Evolutionary conservation across 1,140 invertebrate species (phyloP).

Genomic region (Acromyrmex echinatior): DNA sequence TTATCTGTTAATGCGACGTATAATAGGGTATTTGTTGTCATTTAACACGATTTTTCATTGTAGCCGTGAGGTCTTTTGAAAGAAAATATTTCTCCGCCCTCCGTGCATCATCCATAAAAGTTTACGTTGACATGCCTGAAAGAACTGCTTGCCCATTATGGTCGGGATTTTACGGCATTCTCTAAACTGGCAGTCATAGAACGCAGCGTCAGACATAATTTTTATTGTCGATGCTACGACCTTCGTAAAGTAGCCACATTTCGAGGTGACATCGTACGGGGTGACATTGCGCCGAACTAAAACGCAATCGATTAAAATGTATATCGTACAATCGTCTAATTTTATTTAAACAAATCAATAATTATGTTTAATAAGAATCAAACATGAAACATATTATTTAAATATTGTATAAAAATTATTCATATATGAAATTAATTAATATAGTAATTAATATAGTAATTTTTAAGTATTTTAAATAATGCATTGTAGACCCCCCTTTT

Average conservation of each 20-base stretch:
- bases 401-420: no score
- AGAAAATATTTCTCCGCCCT: constrained; percentile 42
- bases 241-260: constrained; percentile 32
- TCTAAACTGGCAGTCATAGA: constrained; percentile 40
- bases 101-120: constrained; percentile 43
- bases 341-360: constrained; percentile 4
- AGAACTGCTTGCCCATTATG: constrained; percentile 38
- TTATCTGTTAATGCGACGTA: background rate
- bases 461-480: background rate
- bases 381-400: no score
- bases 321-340: background rate
- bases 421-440: no score
- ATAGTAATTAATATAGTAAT: no score
- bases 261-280: background rate
- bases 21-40: background rate
- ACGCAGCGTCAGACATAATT: constrained; percentile 40
- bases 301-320: constrained; percentile 35
- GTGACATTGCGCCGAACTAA: background rate
- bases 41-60: constrained; percentile 35
- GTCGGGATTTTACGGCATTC: constrained; percentile 42
- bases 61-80: constrained; percentile 17
- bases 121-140: constrained; percentile 42
- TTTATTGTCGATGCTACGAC: constrained; percentile 50
- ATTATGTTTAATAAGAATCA: no score
- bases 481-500: background rate